phyloP scores from a whole-genome alignment of 2,113 vertebrate species.

The Nicator chloris region DNA sequence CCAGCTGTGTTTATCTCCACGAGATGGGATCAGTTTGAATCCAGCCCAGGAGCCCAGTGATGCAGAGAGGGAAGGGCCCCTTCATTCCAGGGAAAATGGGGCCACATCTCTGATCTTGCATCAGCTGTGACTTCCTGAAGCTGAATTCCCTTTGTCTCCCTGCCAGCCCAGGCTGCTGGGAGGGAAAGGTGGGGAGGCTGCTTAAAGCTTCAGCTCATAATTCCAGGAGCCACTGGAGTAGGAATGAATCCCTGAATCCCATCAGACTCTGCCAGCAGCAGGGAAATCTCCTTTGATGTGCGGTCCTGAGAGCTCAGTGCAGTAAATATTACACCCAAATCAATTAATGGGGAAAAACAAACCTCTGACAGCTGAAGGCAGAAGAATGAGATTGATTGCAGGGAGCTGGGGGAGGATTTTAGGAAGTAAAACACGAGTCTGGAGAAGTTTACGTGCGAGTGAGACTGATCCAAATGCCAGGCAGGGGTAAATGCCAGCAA shows the following conservation, averaged over 20 bases:
- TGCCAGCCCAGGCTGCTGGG: not conserved
- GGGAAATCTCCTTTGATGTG: not conserved
- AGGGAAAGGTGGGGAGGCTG: not conserved
- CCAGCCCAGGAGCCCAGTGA: not conserved
- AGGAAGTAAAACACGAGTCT: not conserved
- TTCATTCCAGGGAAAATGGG: not conserved
- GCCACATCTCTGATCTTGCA: not conserved
- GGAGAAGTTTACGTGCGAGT: rapidly evolving
- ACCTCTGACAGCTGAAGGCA: not conserved
- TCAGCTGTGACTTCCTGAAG: not conserved
- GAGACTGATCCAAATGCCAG: not conserved
- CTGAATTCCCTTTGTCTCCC: not conserved
- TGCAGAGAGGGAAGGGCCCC: not conserved
- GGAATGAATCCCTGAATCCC: conserved; percentile 22
- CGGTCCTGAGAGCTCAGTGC: not conserved
- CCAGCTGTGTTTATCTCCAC: not conserved
- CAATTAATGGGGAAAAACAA: not conserved
- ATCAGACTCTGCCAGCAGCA: not conserved
- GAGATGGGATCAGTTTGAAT: not conserved
- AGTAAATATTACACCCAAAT: conserved; percentile 15
- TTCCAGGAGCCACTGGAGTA: not conserved
- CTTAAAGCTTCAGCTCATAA: not conserved
- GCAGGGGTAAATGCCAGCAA: not conserved
- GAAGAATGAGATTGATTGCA: not conserved
- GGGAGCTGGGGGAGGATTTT: not conserved